phyloP scores from a whole-genome alignment of 2,888 invertebrate species.

The Argyra leucocephala region DNA sequence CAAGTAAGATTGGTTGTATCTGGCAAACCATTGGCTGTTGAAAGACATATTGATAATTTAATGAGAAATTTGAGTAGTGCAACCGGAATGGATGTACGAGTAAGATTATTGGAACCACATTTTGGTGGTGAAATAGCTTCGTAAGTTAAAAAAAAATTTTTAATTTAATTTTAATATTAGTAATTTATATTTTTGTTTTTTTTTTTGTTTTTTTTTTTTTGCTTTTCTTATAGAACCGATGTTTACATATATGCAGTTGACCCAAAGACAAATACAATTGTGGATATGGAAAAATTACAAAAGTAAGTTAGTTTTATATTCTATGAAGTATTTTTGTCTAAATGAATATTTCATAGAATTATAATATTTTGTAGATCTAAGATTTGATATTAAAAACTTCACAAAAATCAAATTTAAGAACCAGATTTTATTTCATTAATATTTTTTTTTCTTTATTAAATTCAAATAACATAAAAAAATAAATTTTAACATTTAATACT shows the following conservation, averaged over 20 bases:
- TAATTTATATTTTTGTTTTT: constrained; percentile 2
- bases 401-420: too few relatives aligned
- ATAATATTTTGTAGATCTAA: not conserved
- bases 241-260: constrained; percentile 79
- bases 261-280: constrained; percentile 66
- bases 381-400: constrained; percentile 4
- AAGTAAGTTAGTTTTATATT: constrained; percentile 45
- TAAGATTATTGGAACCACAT: constrained; percentile 69
- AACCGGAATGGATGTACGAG: constrained; percentile 68
- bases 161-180: constrained; percentile 6
- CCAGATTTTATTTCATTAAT: too few relatives aligned
- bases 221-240: constrained; percentile 62
- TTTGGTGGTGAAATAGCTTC: constrained; percentile 45
- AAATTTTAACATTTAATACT: too few relatives aligned
- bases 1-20: constrained; percentile 71
- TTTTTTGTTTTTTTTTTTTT: constrained; percentile 14
- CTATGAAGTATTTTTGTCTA: not conserved
- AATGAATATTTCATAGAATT: not conserved
- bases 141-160: constrained; percentile 36
- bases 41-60: constrained; percentile 60
- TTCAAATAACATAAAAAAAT: too few relatives aligned
- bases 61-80: constrained; percentile 59
- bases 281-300: constrained; percentile 69
- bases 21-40: constrained; percentile 65
- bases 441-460: too few relatives aligned